A percentile compares a stretch with the other conserved stretches of the same genome.
These are phyloP conservation scores for Ruditapes philippinarum DNA, from an alignment of 1,140 invertebrate genomes.

Conservation along the genomic window DNA sequence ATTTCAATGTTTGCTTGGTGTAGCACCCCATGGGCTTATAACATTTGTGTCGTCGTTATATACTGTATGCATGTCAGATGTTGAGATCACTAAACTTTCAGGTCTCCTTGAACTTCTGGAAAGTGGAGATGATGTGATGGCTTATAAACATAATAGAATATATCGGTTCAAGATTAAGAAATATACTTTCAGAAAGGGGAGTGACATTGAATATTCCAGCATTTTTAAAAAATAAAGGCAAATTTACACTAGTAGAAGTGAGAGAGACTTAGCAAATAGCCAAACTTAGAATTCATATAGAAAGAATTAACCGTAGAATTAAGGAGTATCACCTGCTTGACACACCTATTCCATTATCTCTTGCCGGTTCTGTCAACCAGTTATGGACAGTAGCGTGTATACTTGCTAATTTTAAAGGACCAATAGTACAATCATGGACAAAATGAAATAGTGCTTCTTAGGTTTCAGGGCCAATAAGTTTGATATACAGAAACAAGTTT, in stretches of 20 bases:
- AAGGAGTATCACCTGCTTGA: conserved; percentile 37
- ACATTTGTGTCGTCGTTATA: conserved; percentile 67
- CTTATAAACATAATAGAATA: too few relatives aligned
- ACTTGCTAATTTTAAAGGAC: conserved; percentile 19
- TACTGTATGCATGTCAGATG: conserved; percentile 67
- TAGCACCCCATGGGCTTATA: conserved; percentile 64
- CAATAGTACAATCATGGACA: conserved; percentile 21
- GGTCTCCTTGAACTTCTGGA: conserved; percentile 19
- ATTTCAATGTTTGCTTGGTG: conserved; percentile 71
- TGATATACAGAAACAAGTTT: too few relatives aligned
- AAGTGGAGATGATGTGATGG: conserved; percentile 63
- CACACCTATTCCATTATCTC: not conserved
- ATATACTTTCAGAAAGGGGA: not conserved
- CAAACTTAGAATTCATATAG: conserved; percentile 16
- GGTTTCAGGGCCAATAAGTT: too few relatives aligned
- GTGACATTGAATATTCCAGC: conserved; percentile 40
- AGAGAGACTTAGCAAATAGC: conserved; percentile 3
- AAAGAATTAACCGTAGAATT: conserved; percentile 23
- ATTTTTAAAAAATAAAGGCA: not conserved
- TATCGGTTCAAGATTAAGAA: conserved; percentile 49
- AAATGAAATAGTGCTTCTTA: too few relatives aligned
- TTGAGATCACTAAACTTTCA: conserved; percentile 40
- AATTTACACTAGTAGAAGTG: not conserved
- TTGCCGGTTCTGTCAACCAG: conserved; percentile 25
- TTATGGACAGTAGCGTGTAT: conserved; percentile 29